phyloP scores from a whole-genome alignment of 2,113 vertebrate genomes.

The Parus major region DNA sequence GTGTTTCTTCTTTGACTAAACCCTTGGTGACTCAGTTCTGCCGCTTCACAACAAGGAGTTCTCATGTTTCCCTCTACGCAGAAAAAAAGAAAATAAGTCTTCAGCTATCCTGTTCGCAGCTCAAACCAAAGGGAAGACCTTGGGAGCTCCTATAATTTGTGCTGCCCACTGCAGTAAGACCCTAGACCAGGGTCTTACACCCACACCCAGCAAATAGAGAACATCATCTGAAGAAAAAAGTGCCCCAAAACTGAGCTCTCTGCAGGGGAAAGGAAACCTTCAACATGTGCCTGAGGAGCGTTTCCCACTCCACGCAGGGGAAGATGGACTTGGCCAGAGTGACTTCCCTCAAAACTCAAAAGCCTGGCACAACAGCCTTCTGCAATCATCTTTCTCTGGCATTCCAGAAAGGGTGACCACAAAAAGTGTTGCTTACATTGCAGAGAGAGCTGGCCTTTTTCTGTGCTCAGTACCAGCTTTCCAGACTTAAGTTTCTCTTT shows the following conservation, averaged over 20 bases:
- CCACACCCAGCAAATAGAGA: background rate
- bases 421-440: background rate
- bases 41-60: constrained; percentile 42
- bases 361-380: background rate
- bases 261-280: background rate
- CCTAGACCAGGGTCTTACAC: background rate
- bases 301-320: background rate
- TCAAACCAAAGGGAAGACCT: background rate
- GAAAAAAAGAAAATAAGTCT: background rate
- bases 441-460: background rate
- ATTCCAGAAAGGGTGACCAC: background rate
- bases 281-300: background rate
- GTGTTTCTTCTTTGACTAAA: constrained; percentile 63
- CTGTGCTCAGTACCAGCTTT: background rate
- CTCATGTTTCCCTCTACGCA: constrained; percentile 36
- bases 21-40: constrained; percentile 50
- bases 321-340: background rate
- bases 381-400: background rate
- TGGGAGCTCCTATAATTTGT: background rate
- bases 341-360: background rate
- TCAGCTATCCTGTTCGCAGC: background rate
- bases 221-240: background rate
- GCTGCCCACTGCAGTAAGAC: background rate
- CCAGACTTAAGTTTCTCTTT: background rate
- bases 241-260: background rate